Percentiles rank a stretch among this genome's conserved stretches.
Conservation (phyloP, 2,888 invertebrate species). For the Lypha dubia region DNA sequence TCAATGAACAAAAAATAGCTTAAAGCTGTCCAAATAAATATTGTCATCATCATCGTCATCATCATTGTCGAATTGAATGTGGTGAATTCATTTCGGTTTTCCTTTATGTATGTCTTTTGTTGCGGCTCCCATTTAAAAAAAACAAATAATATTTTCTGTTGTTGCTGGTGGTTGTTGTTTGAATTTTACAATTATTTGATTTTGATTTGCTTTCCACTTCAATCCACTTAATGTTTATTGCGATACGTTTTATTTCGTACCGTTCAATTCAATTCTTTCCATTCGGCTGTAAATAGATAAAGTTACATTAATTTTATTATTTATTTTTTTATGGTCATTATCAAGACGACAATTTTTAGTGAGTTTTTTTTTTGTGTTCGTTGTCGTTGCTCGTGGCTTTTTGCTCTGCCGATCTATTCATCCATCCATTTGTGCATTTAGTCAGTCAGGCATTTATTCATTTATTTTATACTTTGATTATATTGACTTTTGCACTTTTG, state of each 20-base stretch:
- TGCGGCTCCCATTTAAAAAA: constrained; percentile 44
- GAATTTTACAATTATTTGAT: constrained; percentile 68
- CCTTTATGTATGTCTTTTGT: constrained; percentile 17
- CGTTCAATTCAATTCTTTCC: constrained; percentile 44
- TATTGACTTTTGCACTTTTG: constrained; percentile 68
- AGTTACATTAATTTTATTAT: constrained; percentile 71
- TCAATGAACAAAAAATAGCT: constrained; percentile 59
- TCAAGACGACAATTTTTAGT: constrained; percentile 69
- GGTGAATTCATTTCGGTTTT: constrained; percentile 57
- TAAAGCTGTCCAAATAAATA: constrained; percentile 67
- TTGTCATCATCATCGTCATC: constrained; percentile 50
- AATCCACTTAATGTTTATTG: constrained; percentile 51
- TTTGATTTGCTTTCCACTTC: constrained; percentile 71
- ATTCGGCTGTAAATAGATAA: constrained; percentile 66
- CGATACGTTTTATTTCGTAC: constrained; percentile 37
- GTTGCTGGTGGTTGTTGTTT: constrained; percentile 59
- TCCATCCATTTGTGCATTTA: constrained; percentile 28
- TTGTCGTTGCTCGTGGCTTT: constrained; percentile 31
- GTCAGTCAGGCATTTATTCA: constrained; percentile 36
- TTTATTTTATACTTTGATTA: constrained; percentile 64
- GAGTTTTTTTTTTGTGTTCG: constrained; percentile 1
- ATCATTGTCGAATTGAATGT: constrained; percentile 8
- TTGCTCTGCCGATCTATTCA: constrained; percentile 35
- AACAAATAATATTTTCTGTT: constrained; percentile 42
- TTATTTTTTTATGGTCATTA: constrained; percentile 71